Evolutionary conservation across 2,888 invertebrate species (phyloP).

Genomic region (Cerastis leucographa): DNA sequence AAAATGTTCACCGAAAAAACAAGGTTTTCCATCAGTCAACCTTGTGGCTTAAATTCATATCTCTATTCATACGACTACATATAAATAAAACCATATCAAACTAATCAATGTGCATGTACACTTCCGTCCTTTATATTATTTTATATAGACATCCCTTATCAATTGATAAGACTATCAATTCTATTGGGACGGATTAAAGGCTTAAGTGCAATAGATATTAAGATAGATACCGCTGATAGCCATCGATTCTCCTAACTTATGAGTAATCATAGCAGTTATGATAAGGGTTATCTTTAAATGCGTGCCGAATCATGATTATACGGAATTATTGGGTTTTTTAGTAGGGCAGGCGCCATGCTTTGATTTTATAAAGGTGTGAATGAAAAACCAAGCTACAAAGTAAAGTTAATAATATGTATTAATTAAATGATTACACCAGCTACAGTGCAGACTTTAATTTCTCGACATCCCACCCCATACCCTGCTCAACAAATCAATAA

Average conservation of each 20-base stretch:
- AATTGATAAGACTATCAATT: slow-evolving; percentile 51
- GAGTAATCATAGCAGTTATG: slow-evolving; percentile 43
- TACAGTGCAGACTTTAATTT: neutral
- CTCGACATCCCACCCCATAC: neutral
- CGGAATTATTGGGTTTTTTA: slow-evolving; percentile 9
- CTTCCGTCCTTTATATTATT: slow-evolving; percentile 43
- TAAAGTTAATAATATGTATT: neutral
- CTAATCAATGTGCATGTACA: slow-evolving; percentile 34
- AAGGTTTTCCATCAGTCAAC: slow-evolving; percentile 13
- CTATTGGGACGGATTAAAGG: slow-evolving; percentile 46
- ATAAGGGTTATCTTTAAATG: slow-evolving; percentile 28
- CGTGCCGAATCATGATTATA: slow-evolving; percentile 26
- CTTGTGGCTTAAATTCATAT: slow-evolving; percentile 21
- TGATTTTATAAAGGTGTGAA: neutral
- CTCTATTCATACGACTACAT: neutral
- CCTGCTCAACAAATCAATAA: neutral
- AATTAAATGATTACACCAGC: neutral
- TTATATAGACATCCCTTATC: slow-evolving; percentile 41
- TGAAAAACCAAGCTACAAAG: neutral
- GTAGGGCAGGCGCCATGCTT: neutral
- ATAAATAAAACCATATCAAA: slow-evolving; percentile 20
- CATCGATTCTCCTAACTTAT: slow-evolving; percentile 35
- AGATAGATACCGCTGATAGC: slow-evolving; percentile 41
- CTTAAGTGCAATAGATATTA: slow-evolving; percentile 52
- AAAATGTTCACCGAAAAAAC: neutral